phyloP scores from a whole-genome alignment of 1,140 invertebrate genomes.

The Pachyrhynchus sulphureomaculatus region DNA sequence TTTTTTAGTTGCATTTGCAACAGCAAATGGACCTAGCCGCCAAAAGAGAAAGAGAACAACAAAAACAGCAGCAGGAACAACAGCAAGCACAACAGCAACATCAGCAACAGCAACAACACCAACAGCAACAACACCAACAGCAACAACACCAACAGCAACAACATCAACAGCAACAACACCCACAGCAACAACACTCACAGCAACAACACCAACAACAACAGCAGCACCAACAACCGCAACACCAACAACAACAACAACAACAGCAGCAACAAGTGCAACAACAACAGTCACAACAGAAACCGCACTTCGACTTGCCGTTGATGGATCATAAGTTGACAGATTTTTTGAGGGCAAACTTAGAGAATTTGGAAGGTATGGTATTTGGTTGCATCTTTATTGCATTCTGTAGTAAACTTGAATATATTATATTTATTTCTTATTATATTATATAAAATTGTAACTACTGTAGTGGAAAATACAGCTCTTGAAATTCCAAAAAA shows the following conservation, averaged over 20 bases:
- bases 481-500: too few relatives aligned
- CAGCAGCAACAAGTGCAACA: conserved; percentile 21
- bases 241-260: conserved; percentile 44
- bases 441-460: too few relatives aligned
- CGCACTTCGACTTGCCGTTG: conserved; percentile 52
- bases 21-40: conserved; percentile 44
- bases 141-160: conserved; percentile 45
- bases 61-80: conserved; percentile 31
- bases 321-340: conserved; percentile 61
- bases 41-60: conserved; percentile 12
- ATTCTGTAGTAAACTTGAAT: too few relatives aligned
- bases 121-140: conserved; percentile 29
- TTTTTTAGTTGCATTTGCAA: conserved; percentile 39
- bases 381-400: too few relatives aligned
- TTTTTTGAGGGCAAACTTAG: conserved; percentile 65
- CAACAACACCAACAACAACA: conserved; percentile 35
- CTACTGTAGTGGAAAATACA: too few relatives aligned
- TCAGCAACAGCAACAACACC: conserved; percentile 19
- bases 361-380: conserved; percentile 66
- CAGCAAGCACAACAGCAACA: conserved; percentile 38
- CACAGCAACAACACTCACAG: conserved; percentile 52
- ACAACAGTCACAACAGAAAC: conserved; percentile 48
- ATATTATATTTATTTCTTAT: too few relatives aligned
- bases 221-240: conserved; percentile 27
- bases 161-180: conserved; percentile 38